These are phyloP conservation scores for Apteryx owenii DNA, from an alignment of 2,113 vertebrate species.

Conservation along the genomic window DNA sequence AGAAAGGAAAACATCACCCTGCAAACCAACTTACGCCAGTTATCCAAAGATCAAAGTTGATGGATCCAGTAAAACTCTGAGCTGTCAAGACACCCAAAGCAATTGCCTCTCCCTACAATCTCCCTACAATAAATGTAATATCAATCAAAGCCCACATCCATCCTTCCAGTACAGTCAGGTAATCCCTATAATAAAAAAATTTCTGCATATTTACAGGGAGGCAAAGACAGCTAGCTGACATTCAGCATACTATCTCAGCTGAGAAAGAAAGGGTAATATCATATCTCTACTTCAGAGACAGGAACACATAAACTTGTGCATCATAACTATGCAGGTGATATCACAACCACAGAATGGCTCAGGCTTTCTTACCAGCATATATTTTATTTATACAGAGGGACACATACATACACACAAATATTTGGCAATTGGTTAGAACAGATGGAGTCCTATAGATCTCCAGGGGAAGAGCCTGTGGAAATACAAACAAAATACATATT, in stretches of 20 bases:
- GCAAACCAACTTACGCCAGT: background rate
- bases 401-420: background rate
- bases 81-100: background rate
- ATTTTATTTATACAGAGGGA: background rate
- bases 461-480: slow-evolving; percentile 21
- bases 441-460: slow-evolving; percentile 34
- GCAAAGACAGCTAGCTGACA: background rate
- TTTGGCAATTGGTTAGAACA: slow-evolving; percentile 50
- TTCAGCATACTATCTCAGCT: background rate
- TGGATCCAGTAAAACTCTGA: background rate
- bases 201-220: background rate
- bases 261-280: background rate
- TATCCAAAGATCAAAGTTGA: background rate
- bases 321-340: background rate
- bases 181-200: background rate
- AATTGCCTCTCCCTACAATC: background rate
- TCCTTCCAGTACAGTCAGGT: background rate
- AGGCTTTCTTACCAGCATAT: background rate
- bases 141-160: background rate
- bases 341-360: background rate
- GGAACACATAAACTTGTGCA: background rate
- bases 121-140: background rate
- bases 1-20: background rate
- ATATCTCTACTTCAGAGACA: background rate
- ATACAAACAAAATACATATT: background rate